These are phyloP conservation scores for Lacerta viridis DNA, from an alignment of 2,797 vertebrate genomes.

Conservation along the genomic window DNA sequence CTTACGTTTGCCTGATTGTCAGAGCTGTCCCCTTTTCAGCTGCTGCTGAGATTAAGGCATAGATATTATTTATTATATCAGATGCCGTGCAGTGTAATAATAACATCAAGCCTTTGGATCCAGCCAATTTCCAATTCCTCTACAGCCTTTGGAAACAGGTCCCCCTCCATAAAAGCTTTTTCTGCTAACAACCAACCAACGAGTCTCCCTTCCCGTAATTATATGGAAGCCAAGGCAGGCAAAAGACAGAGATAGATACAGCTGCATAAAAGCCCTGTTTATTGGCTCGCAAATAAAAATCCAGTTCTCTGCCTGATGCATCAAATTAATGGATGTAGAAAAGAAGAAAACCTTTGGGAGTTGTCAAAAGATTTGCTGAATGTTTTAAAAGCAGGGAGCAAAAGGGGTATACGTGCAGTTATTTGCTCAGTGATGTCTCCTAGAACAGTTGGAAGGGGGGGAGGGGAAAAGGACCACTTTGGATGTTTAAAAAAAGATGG, in stretches of 20 bases:
- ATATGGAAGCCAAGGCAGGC: conserved; percentile 66
- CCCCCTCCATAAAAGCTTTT: conserved; percentile 54
- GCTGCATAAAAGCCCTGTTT: conserved; percentile 45
- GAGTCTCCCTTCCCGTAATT: conserved; percentile 46
- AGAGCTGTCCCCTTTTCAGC: conserved; percentile 62
- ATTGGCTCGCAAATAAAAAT: conserved; percentile 65
- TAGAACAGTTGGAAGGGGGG: background rate
- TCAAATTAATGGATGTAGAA: conserved; percentile 23
- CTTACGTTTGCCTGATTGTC: conserved; percentile 67
- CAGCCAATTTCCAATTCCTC: conserved; percentile 73
- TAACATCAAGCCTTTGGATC: conserved; percentile 68
- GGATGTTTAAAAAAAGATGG: background rate
- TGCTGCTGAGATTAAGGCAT: conserved; percentile 75
- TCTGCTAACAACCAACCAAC: conserved; percentile 72
- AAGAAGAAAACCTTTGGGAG: background rate
- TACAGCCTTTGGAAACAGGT: conserved; percentile 64
- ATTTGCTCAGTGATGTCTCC: background rate
- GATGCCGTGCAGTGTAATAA: conserved; percentile 66
- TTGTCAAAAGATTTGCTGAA: conserved; percentile 6
- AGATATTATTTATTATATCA: conserved; percentile 79
- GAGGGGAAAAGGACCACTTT: background rate
- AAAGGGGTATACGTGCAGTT: background rate
- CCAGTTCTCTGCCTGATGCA: conserved; percentile 34
- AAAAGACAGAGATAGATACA: conserved; percentile 35
- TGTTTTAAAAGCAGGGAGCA: background rate